These are phyloP conservation scores for Coelopa frigida DNA, from an alignment of 1,140 invertebrate species.

Conservation along the genomic window DNA sequence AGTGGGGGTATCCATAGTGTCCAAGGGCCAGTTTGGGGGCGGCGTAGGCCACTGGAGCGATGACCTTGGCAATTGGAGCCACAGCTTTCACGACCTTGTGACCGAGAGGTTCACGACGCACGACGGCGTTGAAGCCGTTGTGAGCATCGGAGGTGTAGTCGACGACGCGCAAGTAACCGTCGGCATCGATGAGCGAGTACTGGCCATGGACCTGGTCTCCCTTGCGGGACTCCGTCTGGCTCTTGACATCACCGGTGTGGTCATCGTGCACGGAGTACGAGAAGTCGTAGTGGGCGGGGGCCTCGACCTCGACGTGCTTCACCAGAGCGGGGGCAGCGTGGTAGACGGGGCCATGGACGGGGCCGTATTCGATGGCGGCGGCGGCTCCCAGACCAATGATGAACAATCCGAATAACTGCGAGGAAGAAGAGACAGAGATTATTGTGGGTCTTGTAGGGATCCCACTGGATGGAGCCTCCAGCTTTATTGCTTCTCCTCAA, in stretches of 20 bases:
- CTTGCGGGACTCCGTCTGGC: conserved; percentile 49
- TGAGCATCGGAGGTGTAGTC: conserved; percentile 58
- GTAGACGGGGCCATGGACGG: conserved; percentile 22
- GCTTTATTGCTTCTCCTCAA: no score
- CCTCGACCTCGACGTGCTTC: conserved; percentile 50
- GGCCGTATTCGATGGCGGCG: conserved; percentile 32
- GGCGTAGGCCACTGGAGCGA: conserved; percentile 18
- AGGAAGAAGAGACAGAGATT: neutral
- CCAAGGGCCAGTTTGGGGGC: conserved; percentile 16
- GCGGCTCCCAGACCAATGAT: conserved; percentile 32
- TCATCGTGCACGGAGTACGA: conserved; percentile 50
- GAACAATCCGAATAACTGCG: conserved; percentile 31
- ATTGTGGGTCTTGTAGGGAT: neutral
- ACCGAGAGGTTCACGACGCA: conserved; percentile 45
- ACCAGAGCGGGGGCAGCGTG: conserved; percentile 35
- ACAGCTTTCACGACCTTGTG: conserved; percentile 45
- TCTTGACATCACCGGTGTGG: conserved; percentile 52
- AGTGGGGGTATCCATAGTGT: conserved; percentile 6
- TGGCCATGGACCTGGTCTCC: conserved; percentile 52
- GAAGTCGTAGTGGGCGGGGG: conserved; percentile 48
- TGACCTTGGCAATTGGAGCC: conserved; percentile 25
- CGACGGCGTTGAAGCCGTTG: conserved; percentile 47
- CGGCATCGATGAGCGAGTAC: conserved; percentile 53
- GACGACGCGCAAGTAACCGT: conserved; percentile 55
- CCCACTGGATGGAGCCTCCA: no score